Percentiles rank a stretch among this genome's conserved stretches.
Conservation (phyloP, 1,140 invertebrate genomes). For the Scylla paramamosain region DNA sequence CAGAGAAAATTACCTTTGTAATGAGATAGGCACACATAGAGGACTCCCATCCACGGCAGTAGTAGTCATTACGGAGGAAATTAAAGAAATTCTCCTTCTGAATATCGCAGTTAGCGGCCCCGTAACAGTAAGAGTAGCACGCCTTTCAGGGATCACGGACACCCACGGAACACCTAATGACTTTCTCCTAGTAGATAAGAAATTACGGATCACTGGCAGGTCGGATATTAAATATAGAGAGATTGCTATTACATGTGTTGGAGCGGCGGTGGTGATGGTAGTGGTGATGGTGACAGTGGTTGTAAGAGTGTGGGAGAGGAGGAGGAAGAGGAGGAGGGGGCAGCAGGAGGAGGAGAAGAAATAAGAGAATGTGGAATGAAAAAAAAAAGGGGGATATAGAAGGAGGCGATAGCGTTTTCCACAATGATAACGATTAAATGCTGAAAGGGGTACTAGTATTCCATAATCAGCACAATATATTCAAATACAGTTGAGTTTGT, state of each 20-base stretch:
- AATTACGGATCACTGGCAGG: too few species aligned
- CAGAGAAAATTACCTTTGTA: not conserved
- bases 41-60: not conserved
- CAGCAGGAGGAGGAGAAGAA: not conserved
- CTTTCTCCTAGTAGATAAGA: too few species aligned
- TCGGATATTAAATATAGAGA: too few species aligned
- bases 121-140: not conserved
- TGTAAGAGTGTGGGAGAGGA: not conserved
- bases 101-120: not conserved
- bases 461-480: too few species aligned
- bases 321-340: conserved; percentile 17
- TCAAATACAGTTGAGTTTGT: too few species aligned
- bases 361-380: not conserved
- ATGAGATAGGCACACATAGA: not conserved
- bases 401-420: too few species aligned
- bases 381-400: too few species aligned
- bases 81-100: not conserved
- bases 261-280: too few species aligned
- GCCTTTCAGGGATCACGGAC: not conserved
- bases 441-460: too few species aligned
- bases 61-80: not conserved
- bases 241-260: too few species aligned
- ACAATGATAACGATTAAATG: too few species aligned
- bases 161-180: not conserved
- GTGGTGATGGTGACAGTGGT: not conserved